Evolutionary conservation across 2,888 invertebrate genomes (phyloP).

Genomic region (Phorcus lineatus): DNA sequence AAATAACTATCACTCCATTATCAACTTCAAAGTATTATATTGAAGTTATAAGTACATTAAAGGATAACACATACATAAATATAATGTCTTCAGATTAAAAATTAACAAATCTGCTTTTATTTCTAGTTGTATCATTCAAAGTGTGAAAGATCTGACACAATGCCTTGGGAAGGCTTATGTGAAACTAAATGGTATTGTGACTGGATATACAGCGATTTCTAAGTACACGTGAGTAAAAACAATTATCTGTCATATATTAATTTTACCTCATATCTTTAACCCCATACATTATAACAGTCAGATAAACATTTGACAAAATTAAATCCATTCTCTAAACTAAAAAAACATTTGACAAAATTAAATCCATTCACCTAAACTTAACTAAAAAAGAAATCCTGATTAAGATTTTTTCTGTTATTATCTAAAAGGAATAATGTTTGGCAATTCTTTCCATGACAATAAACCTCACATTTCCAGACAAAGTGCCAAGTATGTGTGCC

Average conservation of each 20-base stretch:
- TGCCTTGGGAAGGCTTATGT: conserved; percentile 33
- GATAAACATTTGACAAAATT: too few relatives aligned
- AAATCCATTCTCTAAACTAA: too few relatives aligned
- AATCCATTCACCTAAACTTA: too few relatives aligned
- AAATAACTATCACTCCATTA: background rate
- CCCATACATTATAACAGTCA: too few relatives aligned
- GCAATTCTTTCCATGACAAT: background rate
- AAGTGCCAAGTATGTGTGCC: conserved; percentile 64
- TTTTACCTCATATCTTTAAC: background rate
- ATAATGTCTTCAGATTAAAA: too few relatives aligned
- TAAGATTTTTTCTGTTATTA: too few relatives aligned
- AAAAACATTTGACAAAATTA: too few relatives aligned
- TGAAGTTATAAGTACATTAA: too few relatives aligned
- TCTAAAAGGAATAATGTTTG: too few relatives aligned
- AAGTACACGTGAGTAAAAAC: conserved; percentile 63
- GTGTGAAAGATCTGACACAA: conserved; percentile 43
- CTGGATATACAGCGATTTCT: conserved; percentile 56
- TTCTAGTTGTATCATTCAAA: conserved; percentile 44
- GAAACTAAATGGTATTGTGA: conserved; percentile 52
- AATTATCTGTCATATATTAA: background rate
- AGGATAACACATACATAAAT: too few relatives aligned
- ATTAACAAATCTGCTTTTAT: background rate
- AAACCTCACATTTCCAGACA: conserved; percentile 47
- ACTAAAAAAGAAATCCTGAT: too few relatives aligned
- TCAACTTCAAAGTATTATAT: too few relatives aligned